Evolutionary conservation across 1,140 invertebrate species (phyloP), one percentile per base, ranked within the genome.

Genomic region (Calephelis nemesis): DNA sequence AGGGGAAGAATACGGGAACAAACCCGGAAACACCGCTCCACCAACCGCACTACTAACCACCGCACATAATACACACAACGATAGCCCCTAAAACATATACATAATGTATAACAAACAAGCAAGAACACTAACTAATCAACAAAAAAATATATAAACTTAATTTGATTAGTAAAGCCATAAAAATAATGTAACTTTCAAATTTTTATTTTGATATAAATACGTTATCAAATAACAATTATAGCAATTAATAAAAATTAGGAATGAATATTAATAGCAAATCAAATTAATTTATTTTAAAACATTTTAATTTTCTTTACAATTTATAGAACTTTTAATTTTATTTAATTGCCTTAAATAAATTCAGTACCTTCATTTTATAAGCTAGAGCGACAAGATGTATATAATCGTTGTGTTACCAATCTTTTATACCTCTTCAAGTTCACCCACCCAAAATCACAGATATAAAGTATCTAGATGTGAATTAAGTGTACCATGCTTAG

Each of bases 321-420:
- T 54, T 8, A 9, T 19, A 5, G 15, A 19, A 30, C 5, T 7
- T 7, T 3, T 9, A 54, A 54, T 54, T 15, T 11, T 40, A 58
- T 58, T 39, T 1, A 58, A 60, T 19, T 19, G 10, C 19, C n/a
- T 58, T 12, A n/a, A 30, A 11, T 39, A 10, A 10, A 12, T 54
- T 71, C 60, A 76, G 79, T 85, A 87, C 87, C 87, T 89, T 89
- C 87, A 89, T 89, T 63, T 77, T 75, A 74, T 79, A 77, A 71
- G 75, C 77, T 80, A 79, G 52, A 47, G 45, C 47, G 15, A 58
- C 40, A 15, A 58, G 65, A 42, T 47, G 50, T 67, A 67, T 67
- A 52, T 54, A 5, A 45, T 67, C 19, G 65, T 60, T 12, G 50
- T 30, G 69, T 71, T 70, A 75, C 82, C 71, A 79, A 74, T 79